Base-by-base conservation (phyloP, 2,888 invertebrate genomes). In the Xanthorhoe designata region DNA sequence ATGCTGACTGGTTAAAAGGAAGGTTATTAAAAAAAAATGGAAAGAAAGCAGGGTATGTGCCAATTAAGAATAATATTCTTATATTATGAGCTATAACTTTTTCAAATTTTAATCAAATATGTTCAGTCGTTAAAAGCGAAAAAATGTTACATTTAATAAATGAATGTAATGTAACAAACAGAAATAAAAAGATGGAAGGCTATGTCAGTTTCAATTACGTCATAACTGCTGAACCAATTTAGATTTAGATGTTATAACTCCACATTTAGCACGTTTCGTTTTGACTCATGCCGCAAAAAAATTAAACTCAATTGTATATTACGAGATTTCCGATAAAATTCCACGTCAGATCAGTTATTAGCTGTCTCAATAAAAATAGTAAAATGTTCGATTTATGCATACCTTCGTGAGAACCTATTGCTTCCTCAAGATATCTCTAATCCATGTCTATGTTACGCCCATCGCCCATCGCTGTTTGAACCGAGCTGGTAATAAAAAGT, bases 401-500 rank as follows among this genome's bases (percentile, higher is more conserved):
- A 51, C 24, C 51, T 66, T 47, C 60, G 64, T 68, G 68, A 64
- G 68, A 68, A 64, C 18, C 42, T 64, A 1, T 17, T 8, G 29
- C 62, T 60, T 70, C 65, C 53, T 51, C 32, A 18, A 54, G 63
- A 58, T 70, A 71, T 71, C 62, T 57, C 53, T 68, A 70, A 72
- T 74, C 70, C 71, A 54, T 73, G 69, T 70, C 71, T 75, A 64
- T 47, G 69, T 69, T 68, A 69, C 75, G 68, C 69, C 72, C 68
- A 73, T 74, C 6, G 65, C 47, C 32, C 51, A 60, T 70, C 45
- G 66, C 66, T 71, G 53, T 56, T 65, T 64, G 55, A 68, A 68
- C 62, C 55, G 38, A 69, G 15, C 58, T 69, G 50, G 84, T 82
- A 89, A 91, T 91, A 91, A 91, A 91, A 89, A 88, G 83, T 85